phyloP scores from a whole-genome alignment of 2,797 vertebrate species.

The Fringilla coelebs region DNA sequence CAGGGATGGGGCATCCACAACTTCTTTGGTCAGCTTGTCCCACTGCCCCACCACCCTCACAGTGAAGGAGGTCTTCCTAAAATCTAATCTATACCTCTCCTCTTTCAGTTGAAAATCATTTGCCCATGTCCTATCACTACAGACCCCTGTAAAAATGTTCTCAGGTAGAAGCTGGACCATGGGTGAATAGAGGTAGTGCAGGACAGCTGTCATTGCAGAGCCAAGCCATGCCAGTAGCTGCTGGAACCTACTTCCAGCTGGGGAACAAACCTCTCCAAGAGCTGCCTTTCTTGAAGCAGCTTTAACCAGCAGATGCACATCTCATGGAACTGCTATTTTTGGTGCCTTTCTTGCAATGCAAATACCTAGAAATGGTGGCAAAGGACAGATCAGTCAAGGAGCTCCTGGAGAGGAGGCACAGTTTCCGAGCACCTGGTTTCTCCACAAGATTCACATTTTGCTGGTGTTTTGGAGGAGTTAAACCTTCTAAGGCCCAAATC shows the following conservation, averaged over 20 bases:
- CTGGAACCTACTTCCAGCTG: neutral
- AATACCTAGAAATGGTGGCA: neutral
- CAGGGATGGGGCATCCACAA: neutral
- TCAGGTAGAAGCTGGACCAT: fast-evolving
- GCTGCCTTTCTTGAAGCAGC: neutral
- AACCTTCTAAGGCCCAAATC: neutral
- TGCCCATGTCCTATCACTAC: neutral
- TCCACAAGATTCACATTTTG: neutral
- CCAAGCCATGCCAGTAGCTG: neutral
- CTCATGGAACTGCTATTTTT: neutral
- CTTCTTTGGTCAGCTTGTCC: neutral
- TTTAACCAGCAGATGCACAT: neutral
- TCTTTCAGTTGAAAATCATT: neutral
- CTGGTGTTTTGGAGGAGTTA: neutral
- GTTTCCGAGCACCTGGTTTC: neutral
- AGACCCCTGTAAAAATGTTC: neutral
- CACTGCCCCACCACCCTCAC: neutral
- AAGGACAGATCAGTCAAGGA: neutral
- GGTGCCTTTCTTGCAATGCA: neutral
- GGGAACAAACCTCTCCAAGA: neutral
- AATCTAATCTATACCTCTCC: neutral
- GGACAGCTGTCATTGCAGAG: neutral
- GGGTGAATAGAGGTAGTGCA: fast-evolving
- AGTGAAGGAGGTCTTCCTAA: neutral
- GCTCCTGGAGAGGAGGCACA: neutral